Evolutionary conservation across 2,113 vertebrate species (phyloP).

Genomic region (Sialia sialis): DNA sequence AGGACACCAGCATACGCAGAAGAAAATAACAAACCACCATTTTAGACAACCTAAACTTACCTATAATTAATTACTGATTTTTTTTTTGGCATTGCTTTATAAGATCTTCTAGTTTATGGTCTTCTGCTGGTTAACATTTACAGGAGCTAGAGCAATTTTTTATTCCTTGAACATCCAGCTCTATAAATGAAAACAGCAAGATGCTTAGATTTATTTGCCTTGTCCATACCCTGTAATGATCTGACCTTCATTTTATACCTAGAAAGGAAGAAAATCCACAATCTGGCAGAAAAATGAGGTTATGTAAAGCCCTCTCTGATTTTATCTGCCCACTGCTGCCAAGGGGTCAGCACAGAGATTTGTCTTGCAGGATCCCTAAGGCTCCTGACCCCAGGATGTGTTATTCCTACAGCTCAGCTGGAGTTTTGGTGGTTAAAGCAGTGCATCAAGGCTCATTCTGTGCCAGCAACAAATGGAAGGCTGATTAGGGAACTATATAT

Average conservation of each 20-base stretch:
- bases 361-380: neutral
- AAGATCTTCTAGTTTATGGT: neutral
- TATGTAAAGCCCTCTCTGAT: neutral
- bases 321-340: neutral
- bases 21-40: neutral
- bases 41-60: neutral
- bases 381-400: neutral
- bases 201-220: neutral
- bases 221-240: neutral
- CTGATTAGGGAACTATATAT: constrained; percentile 3
- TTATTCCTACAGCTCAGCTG: neutral
- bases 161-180: neutral
- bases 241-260: neutral
- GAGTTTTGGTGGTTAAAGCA: neutral
- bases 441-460: neutral
- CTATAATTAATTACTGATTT: neutral
- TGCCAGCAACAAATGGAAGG: neutral
- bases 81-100: neutral
- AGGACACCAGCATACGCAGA: neutral
- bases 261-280: neutral
- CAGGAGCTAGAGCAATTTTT: neutral
- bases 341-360: neutral
- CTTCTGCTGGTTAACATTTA: neutral
- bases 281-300: neutral
- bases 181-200: neutral